Conservation (phyloP, 2,113 vertebrate genomes). For the Phalacrocorax aristotelis region DNA sequence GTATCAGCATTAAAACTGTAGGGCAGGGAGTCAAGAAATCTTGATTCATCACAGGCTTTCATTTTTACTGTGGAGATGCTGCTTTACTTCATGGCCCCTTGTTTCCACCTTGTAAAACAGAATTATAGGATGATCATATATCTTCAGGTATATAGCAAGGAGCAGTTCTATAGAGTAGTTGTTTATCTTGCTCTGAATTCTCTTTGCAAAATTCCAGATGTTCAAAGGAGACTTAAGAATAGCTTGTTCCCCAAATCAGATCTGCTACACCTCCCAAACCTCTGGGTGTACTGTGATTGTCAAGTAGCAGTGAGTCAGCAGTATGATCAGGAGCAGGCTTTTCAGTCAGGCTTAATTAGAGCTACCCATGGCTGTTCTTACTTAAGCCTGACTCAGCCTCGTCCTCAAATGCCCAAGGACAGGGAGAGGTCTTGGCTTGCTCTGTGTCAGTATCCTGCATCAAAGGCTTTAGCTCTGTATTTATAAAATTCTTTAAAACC, state of each 20-base stretch:
- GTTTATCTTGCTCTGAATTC: not conserved
- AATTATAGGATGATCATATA: not conserved
- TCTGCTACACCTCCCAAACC: not conserved
- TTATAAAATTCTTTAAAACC: not conserved
- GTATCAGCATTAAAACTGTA: not conserved
- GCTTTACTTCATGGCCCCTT: not conserved
- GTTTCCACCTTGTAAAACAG: not conserved
- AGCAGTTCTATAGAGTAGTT: not conserved
- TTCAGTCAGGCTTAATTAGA: not conserved
- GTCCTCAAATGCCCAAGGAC: not conserved
- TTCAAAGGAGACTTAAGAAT: not conserved
- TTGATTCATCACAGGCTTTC: not conserved
- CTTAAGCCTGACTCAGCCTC: not conserved
- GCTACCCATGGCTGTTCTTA: not conserved
- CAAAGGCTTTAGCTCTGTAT: not conserved
- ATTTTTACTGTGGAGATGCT: not conserved
- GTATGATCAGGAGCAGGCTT: not conserved
- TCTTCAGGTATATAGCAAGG: not conserved
- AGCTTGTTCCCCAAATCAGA: not conserved
- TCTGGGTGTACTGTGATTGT: not conserved
- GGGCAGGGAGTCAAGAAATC: not conserved
- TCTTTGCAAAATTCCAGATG: not conserved
- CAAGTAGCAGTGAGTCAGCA: not conserved
- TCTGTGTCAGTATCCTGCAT: not conserved
- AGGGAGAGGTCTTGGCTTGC: not conserved